Base-by-base conservation (phyloP, 1,140 invertebrate species). In the Chrysoperla carnea region DNA sequence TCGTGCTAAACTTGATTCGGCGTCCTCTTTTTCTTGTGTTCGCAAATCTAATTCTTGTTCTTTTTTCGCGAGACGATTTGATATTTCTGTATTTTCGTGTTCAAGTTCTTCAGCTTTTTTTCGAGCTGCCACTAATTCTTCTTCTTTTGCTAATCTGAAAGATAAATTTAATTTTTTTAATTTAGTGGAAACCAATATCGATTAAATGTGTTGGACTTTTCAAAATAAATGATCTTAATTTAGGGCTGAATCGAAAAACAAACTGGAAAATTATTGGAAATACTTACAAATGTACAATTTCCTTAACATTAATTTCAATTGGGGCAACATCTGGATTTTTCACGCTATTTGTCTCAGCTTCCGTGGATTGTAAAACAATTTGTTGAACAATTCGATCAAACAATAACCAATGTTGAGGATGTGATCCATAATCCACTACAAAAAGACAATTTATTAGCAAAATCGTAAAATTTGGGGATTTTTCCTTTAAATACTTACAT, bases 381-480 rank as follows among this genome's bases (percentile, higher is more conserved):
- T 98, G 93, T 59, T 98, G 94, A n/a, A 90, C 76, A 39, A 97
- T 82, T 41, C 92, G 76, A 62, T 97, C 93, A 53, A 96, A 84
- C 27, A 97, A 66, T 17, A 91, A 62, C 92, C 93, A 98, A 55
- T 94, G 83, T 47, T 92, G 87, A 15, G 82, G 79, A 63, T 84
- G 77, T 2, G 81, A 77, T 40, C 78, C 80, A 50, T 84, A 84
- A 48, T 83, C 81, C 62, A 81, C 68, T 38, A 12, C 8, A 33
- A 6, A 33, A 9, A 33, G 2, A 6, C 31, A 8, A 5, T 9
- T 12, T 33, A 13, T 4, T 75, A 50, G 17, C n/a, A 33, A 9
- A 33, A 33, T 11, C 2, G 6, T 12, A 9, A 2, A 33, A 33
- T 2, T n/a, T 33, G 8, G 4, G 31, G 8, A 33, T 4, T 33